Base-by-base conservation (phyloP, 92 coral and sea anemone species). In the Paragorgia papillata region DNA sequence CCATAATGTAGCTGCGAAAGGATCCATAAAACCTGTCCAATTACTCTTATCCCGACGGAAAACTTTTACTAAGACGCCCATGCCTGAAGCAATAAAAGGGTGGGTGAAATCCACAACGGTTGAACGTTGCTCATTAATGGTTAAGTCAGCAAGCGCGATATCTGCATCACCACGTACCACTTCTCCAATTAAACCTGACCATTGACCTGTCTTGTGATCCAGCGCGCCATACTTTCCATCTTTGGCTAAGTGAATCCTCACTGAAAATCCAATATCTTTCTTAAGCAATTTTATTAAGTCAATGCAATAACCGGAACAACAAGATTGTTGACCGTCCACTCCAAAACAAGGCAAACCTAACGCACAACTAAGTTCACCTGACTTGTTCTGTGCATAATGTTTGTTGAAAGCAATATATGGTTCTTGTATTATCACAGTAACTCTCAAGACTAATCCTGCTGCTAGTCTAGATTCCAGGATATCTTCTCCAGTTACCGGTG, bases 1-100 rank as follows among this genome's bases (percentile, higher is more conserved):
- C 97, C 96, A 92, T 28, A 92, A 68, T 18, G 86, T 74, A 2
- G 61, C 67, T 13, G 88, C 81, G 64, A 92, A 87, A 0, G 97
- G 97, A 26, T 92, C 90, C 49, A 92, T 70, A 58, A 92, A 92
- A 19, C 88, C 87, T 49, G 78, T 53, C 78, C 63, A 71, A 34
- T 55, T 71, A 34, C 17, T 71, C 20, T 71, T 71, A 8, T 7
- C 78, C 12, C 78, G 62, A 53, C 63, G 62, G 8, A 19, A 9
- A 43, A 24, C 51, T 53, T 71, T 71, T 13, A 86, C 85, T 24
- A 89, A 65, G 18, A 91, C 74, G 46, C 80, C 89, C 39, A 88
- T 91, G 55, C 89, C 91, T 25, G 91, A 90, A 76, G 89, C 85
- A 55, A 91, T 76, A 57, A 83, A 85, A 15, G 89, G 91, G 60